phyloP scores from a whole-genome alignment of 2,888 invertebrate genomes.

The Cataglyphis rosenhaueri region DNA sequence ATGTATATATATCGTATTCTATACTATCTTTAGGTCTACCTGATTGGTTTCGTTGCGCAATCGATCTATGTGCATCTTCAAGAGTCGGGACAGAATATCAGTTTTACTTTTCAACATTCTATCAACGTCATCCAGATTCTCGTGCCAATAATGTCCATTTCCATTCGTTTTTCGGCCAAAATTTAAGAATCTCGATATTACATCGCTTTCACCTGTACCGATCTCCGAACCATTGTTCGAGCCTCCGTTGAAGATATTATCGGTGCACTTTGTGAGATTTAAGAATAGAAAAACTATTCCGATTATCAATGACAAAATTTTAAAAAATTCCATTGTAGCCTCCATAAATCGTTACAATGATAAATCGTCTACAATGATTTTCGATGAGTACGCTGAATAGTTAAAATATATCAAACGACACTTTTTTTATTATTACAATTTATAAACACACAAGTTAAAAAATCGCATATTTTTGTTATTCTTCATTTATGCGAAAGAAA shows the following conservation, averaged over 20 bases:
- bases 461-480: neutral
- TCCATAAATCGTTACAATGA: neutral
- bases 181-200: constrained; percentile 54
- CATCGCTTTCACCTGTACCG: constrained; percentile 18
- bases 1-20: neutral
- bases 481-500: neutral
- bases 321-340: neutral
- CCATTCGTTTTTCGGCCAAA: constrained; percentile 54
- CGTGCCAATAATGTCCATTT: constrained; percentile 56
- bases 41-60: constrained; percentile 75
- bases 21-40: constrained; percentile 64
- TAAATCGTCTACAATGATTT: neutral
- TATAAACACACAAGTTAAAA: neutral
- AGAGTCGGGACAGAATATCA: constrained; percentile 71
- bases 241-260: neutral
- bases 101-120: constrained; percentile 69
- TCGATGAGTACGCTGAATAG: neutral
- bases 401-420: neutral
- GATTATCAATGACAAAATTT: constrained; percentile 6
- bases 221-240: neutral
- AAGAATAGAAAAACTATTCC: constrained; percentile 4
- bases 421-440: neutral
- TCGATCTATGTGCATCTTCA: constrained; percentile 76
- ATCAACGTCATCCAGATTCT: constrained; percentile 59
- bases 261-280: constrained; percentile 6